Conservation (phyloP, 2,888 invertebrate species). For the Cephus runcator region DNA sequence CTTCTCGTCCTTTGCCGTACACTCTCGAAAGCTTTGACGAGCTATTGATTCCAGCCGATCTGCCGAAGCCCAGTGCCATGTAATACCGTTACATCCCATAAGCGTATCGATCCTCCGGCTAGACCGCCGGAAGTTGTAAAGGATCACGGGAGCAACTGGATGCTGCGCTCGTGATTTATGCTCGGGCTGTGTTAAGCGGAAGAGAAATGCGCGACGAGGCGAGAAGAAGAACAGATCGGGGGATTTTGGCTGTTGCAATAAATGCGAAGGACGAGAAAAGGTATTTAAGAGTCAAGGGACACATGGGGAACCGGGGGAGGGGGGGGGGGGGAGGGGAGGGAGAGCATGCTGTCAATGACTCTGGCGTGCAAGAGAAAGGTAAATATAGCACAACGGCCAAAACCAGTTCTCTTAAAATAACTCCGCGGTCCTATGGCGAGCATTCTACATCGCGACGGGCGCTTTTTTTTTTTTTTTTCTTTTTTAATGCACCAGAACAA, state of each 20-base stretch:
- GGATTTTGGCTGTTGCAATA: not conserved
- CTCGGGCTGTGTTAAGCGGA: not conserved
- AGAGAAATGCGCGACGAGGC: not conserved
- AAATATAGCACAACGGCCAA: conserved; percentile 59
- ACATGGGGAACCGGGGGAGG: not conserved
- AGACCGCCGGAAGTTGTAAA: not conserved
- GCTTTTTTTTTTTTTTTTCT: conserved; percentile 28
- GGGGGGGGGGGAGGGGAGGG: accelerated
- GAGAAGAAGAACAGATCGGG: not conserved
- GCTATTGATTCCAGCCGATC: not conserved
- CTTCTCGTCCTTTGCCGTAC: not conserved
- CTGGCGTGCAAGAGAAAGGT: conserved; percentile 54
- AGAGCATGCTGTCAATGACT: conserved; percentile 52
- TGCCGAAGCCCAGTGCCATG: not conserved
- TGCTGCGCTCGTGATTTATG: not conserved
- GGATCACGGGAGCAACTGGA: not conserved
- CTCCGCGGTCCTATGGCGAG: conserved; percentile 50
- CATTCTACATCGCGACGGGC: conserved; percentile 49
- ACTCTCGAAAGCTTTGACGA: not conserved
- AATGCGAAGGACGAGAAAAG: conserved; percentile 32
- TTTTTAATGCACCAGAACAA: conserved; percentile 33
- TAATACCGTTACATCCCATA: not conserved
- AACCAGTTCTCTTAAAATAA: conserved; percentile 63
- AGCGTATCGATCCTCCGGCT: not conserved
- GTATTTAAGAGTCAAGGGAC: conserved; percentile 1